Evolutionary conservation across 2,888 invertebrate genomes (phyloP).

Genomic region (Caenorhabditis wallacei): DNA sequence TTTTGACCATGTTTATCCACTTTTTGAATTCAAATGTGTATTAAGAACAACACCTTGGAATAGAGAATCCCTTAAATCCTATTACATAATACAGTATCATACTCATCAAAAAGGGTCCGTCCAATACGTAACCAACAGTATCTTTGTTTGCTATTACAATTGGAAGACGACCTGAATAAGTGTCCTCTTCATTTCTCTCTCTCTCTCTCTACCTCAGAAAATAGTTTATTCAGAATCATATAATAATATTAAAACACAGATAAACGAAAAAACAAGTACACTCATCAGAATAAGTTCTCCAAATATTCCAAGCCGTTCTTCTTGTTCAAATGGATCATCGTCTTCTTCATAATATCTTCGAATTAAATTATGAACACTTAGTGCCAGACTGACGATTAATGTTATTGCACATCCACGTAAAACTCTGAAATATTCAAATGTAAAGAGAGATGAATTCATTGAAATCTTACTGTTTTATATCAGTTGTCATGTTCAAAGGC

Average conservation of each 20-base stretch:
- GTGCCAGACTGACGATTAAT: neutral
- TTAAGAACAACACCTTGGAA: no score
- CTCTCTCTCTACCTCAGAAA: neutral
- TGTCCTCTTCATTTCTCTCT: neutral
- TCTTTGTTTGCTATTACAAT: constrained; percentile 19
- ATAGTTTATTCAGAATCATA: neutral
- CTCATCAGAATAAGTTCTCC: neutral
- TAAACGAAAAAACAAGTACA: neutral
- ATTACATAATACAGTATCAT: constrained; percentile 1
- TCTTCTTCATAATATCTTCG: constrained; percentile 25
- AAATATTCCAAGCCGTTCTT: neutral
- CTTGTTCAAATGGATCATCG: constrained; percentile 9
- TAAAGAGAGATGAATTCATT: neutral
- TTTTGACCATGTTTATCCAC: neutral
- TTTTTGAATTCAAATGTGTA: neutral
- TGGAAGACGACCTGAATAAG: no score
- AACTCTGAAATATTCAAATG: constrained; percentile 5
- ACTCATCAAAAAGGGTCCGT: constrained; percentile 25
- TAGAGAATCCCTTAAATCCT: neutral
- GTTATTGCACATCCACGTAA: constrained; percentile 19
- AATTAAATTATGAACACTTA: constrained; percentile 24
- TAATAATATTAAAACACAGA: neutral
- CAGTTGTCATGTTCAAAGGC: no score
- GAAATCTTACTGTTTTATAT: neutral
- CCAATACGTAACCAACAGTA: constrained; percentile 14